Evolutionary conservation across 2,797 vertebrate species (phyloP), one percentile per base, ranked within the genome.

Genomic region (Gobio occitaniae): DNA sequence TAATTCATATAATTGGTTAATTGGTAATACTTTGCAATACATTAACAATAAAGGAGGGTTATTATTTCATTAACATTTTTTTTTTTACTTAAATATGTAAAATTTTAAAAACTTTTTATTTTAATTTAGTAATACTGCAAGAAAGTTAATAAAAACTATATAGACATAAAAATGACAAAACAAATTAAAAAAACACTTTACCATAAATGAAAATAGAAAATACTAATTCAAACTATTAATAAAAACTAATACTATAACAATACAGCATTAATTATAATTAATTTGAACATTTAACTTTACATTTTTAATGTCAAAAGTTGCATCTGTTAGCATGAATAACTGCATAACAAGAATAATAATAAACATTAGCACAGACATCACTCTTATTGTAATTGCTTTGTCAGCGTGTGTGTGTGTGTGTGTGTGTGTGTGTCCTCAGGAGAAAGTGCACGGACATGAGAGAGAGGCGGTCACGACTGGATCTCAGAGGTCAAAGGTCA

Each of bases 401-500:
- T 44, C 1, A 44, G 8, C 3, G 0, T 25, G 25, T 25, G 25
- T 25, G 32, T 10, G 41, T 44, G 41, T 44, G 41, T 44, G 41
- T 41, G 41, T 41, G 38, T 41, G 38, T 41, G 41, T 41, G 41
- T 41, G 6, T 8, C 12, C 13, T 50, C 50, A 15, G 41, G 88
- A 13, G 86, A 89, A 86, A 87, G 82, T 87, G 52, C 68, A 52
- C 52, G 47, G 68, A 25, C 68, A 61, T 63, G 12, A 38, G 21
- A 66, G 76, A 59, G 1, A 47, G 32, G 32, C 71, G 74, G 82
- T 61, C 16, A 8, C 66, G 25, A 78, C 72, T 86, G 86, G 82
- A 88, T 82, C 79, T 84, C 36, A 44, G 66, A 56, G 83, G 88
- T 87, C 85, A 85, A 85, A 88, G 47, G 75, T 36, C 72, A 68